phyloP scores from a whole-genome alignment of 2,888 invertebrate species.

The Ectemnius continuus region DNA sequence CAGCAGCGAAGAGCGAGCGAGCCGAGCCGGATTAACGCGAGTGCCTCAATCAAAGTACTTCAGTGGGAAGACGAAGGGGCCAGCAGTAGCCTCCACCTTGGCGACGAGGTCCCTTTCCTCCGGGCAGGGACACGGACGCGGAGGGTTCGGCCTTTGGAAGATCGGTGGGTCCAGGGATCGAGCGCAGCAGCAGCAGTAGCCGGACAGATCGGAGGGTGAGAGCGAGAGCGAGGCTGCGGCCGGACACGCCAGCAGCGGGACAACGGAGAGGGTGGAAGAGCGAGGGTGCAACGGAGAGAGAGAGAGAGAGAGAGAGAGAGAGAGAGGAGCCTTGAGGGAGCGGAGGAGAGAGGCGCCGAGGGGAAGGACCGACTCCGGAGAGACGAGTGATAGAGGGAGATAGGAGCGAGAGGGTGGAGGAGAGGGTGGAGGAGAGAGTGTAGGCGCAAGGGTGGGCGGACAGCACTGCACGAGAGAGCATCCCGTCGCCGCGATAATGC shows the following conservation, averaged over 20 bases:
- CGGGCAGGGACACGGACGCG: too few relatives aligned
- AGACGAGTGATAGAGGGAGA: slow-evolving; percentile 5
- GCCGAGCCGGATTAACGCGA: too few relatives aligned
- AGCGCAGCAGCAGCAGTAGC: not conserved
- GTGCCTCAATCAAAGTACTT: too few relatives aligned
- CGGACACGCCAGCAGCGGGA: not conserved
- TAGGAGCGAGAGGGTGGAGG: not conserved
- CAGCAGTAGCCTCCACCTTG: too few relatives aligned
- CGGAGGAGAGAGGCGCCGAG: slow-evolving; percentile 6
- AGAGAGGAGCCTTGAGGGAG: slow-evolving; percentile 13
- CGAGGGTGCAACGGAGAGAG: not conserved
- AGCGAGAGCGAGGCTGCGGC: not conserved
- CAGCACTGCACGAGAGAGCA: slow-evolving; percentile 58
- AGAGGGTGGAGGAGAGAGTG: slow-evolving; percentile 19
- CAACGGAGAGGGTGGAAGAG: slow-evolving; percentile 10
- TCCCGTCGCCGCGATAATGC: slow-evolving; percentile 65
- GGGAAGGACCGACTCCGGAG: not conserved
- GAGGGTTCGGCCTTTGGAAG: not conserved
- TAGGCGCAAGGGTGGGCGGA: slow-evolving; percentile 62
- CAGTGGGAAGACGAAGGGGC: too few relatives aligned
- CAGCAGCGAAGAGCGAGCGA: too few relatives aligned
- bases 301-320: not conserved
- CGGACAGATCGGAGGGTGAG: not conserved
- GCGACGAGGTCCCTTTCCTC: too few relatives aligned
- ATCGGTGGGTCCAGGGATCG: not conserved